Evolutionary conservation across 2,113 vertebrate species (phyloP), one percentile per base, ranked within the genome.

Genomic region (Osmerus mordax): DNA sequence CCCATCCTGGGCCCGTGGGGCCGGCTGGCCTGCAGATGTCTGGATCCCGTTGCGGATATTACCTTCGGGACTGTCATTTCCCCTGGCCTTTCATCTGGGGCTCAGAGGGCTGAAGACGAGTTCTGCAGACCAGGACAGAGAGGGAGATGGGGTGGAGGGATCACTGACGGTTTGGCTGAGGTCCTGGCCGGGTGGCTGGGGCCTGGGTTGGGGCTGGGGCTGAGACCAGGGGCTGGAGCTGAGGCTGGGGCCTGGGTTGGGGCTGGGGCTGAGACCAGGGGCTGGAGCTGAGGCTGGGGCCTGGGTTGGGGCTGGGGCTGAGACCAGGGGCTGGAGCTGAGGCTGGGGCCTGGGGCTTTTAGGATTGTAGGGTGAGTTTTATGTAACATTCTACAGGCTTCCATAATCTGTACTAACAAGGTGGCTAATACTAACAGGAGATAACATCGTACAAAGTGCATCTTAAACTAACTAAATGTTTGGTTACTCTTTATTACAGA

Each of bases 1-100:
- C 41, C 41, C 41, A 9, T 47, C 41, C 41, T 47, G 41, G 41
- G 41, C 41, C 41, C 60, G 25, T 23, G 25, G 73, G 54, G 66
- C 69, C 76, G 83, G 76, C 86, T 89, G 89, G 86, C 69, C 80
- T 67, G 79, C 89, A 89, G 86, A 90, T 90, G 88, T 83, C 78
- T 76, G 55, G 55, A 75, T 88, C 84, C 78, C 74, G 7, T 59
- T 84, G 81, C 84, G 87, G 89, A 90, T 89, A 89, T 90, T 87
- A 88, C 67, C 80, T 77, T 80, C 74, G 78, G 67, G 81, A 80
- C 70, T 83, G 86, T 81, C 84, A 89, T 90, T 90, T 89, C 88
- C 87, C 74, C 76, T 73, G 65, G 79, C 71, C 76, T 89, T 90
- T 89, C 83, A 89, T 89, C 73, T 85, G 66, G 64, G 79, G 81